Evolutionary conservation across 2,888 invertebrate species (phyloP).

Genomic region (Corythucha ciliata): DNA sequence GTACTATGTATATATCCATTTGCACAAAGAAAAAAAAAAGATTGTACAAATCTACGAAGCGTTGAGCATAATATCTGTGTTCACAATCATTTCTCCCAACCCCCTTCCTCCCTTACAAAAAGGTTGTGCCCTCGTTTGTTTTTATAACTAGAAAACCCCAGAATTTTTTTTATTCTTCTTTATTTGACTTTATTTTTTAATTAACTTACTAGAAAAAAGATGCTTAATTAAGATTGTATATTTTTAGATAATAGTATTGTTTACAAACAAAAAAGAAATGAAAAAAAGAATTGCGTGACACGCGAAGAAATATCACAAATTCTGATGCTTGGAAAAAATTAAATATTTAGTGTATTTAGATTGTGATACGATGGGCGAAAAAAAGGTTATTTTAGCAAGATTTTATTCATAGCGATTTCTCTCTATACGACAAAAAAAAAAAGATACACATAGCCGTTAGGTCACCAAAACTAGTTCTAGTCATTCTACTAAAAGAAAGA

Average conservation of each 20-base stretch:
- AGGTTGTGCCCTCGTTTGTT: slow-evolving; percentile 23
- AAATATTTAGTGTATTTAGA: too few relatives aligned
- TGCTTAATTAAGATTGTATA: slow-evolving; percentile 18
- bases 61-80: slow-evolving; percentile 15
- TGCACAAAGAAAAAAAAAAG: slow-evolving; percentile 2
- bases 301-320: slow-evolving; percentile 29
- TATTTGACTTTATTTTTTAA: slow-evolving; percentile 9
- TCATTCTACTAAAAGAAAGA: slow-evolving; percentile 22
- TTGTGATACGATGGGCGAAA: slow-evolving; percentile 32
- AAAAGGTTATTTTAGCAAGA: slow-evolving; percentile 24
- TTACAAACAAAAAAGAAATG: slow-evolving; percentile 19
- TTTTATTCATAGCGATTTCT: not conserved
- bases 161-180: slow-evolving; percentile 5
- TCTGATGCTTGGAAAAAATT: slow-evolving; percentile 31
- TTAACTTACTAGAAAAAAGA: not conserved
- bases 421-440: not conserved
- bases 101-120: slow-evolving; percentile 18
- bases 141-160: slow-evolving; percentile 8
- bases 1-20: too few relatives aligned
- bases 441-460: slow-evolving; percentile 23
- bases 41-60: slow-evolving; percentile 15
- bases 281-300: slow-evolving; percentile 22
- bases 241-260: slow-evolving; percentile 25
- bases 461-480: slow-evolving; percentile 27
- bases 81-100: slow-evolving; percentile 8